Percentiles rank a stretch among this genome's conserved stretches.
These are phyloP conservation scores for Caenorhabditis sinica DNA, from an alignment of 2,888 invertebrate genomes.

Conservation along the genomic window DNA sequence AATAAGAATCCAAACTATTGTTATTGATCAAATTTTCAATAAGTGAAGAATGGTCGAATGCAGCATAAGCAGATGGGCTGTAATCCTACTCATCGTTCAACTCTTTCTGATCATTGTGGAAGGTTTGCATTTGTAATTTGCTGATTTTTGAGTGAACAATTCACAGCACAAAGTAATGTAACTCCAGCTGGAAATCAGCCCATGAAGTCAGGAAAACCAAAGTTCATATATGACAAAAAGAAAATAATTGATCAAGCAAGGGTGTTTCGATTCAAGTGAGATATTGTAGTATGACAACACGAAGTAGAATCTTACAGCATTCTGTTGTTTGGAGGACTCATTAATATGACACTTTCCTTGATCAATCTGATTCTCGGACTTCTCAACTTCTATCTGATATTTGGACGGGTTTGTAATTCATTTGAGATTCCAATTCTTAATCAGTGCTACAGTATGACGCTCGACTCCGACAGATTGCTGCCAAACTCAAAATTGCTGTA, in stretches of 20 bases:
- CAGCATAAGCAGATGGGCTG: conserved; percentile 40
- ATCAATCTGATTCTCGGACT: conserved; percentile 47
- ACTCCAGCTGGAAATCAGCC: background rate
- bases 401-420: conserved; percentile 32
- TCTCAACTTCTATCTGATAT: conserved; percentile 46
- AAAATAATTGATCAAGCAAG: conserved; percentile 1
- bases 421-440: background rate
- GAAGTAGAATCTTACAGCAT: conserved; percentile 32
- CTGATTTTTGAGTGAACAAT: background rate
- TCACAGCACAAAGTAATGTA: conserved; percentile 1
- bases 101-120: conserved; percentile 22
- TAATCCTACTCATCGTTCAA: conserved; percentile 33
- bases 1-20: background rate
- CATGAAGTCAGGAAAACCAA: background rate
- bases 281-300: background rate
- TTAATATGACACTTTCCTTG: conserved; percentile 38
- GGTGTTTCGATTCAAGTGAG: conserved; percentile 41
- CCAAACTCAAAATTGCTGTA: conserved; percentile 30
- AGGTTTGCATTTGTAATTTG: background rate
- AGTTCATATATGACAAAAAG: conserved; percentile 10
- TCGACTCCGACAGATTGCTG: conserved; percentile 20
- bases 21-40: conserved; percentile 12
- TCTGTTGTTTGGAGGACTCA: conserved; percentile 15
- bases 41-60: conserved; percentile 42
- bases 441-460: conserved; percentile 12